Base-by-base conservation (phyloP, 2,113 vertebrate species). In the Hemichromis elongatus region DNA sequence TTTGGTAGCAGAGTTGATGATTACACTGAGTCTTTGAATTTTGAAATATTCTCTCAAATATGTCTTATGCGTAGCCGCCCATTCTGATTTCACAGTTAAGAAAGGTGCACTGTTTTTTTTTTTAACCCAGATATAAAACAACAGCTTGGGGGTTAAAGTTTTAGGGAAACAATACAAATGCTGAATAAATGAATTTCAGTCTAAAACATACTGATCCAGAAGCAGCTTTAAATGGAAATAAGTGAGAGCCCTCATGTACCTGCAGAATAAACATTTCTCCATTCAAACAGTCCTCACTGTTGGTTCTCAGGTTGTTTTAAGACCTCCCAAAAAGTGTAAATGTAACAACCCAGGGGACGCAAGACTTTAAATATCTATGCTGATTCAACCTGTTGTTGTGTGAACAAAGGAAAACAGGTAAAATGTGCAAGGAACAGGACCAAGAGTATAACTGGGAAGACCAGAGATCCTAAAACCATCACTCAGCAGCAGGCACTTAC, bases 391-490 rank as follows among this genome's bases (percentile, higher is more conserved):
- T 33, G 45, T 52, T 75, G 47, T 9, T 6, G 28, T 45, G 47
- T 30, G 37, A 79, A 80, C 7, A 77, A 75, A 79, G 6, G 24
- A 79, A 53, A 16, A 70, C 24, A 79, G 53, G 68, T 7, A 30
- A 84, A 35, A 78, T 21, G 10, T 79, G 3, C 2, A 24, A 82
- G 11, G 37, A 59, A 56, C 7, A 21, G 40, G 68, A 85, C 70
- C 57, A 21, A 21, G 54, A 87, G 18, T 2, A 16, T 80, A 63
- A 68, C 59, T 13, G 12, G 14, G 92, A 80, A 81, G 75, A 90
- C 59, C 53, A 28, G 45, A 82, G 45, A 53, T 33, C 80, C 93
- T 88, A 92, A 93, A 89, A 84, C 10, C 3, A 3, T 88, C 84
- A 89, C 80, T 86, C 57, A 84, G 90, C 18, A 4, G 79, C 79